phyloP scores from a whole-genome alignment of 92 coral and sea anemone genomes.

The Palythoa grandiflora region DNA sequence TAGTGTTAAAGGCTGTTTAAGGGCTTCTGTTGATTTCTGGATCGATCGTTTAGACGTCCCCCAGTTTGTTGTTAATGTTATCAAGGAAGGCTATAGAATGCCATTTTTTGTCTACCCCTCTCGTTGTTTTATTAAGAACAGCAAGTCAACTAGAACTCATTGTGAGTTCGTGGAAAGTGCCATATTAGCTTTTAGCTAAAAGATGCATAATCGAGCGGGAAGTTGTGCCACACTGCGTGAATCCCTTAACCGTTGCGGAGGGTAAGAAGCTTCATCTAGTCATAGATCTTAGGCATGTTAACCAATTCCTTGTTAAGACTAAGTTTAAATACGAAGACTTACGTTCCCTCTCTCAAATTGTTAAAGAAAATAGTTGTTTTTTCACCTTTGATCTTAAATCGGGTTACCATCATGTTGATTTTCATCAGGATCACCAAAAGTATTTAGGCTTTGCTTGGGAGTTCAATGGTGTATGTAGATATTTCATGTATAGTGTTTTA shows the following conservation, averaged over 20 bases:
- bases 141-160: conserved; percentile 28
- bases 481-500: not conserved
- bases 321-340: conserved; percentile 39
- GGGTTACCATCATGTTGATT: conserved; percentile 64
- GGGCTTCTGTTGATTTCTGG: not conserved
- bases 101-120: conserved; percentile 49
- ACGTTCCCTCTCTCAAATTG: conserved; percentile 27
- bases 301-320: conserved; percentile 8
- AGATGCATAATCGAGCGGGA: conserved; percentile 50
- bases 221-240: conserved; percentile 62
- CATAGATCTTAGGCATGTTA: conserved; percentile 55
- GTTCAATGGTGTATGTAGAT: conserved; percentile 3
- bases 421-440: conserved; percentile 28
- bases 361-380: conserved; percentile 31
- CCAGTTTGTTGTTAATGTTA: conserved; percentile 4
- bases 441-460: conserved; percentile 23
- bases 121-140: conserved; percentile 31
- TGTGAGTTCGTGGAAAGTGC: conserved; percentile 39
- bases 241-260: conserved; percentile 69
- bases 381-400: conserved; percentile 43
- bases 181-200: conserved; percentile 30
- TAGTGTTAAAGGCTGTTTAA: not conserved
- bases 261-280: conserved; percentile 55
- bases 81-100: conserved; percentile 40
- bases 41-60: not conserved